These are phyloP conservation scores for Sander lucioperca DNA, from an alignment of 2,113 vertebrate species.

Conservation along the genomic window DNA sequence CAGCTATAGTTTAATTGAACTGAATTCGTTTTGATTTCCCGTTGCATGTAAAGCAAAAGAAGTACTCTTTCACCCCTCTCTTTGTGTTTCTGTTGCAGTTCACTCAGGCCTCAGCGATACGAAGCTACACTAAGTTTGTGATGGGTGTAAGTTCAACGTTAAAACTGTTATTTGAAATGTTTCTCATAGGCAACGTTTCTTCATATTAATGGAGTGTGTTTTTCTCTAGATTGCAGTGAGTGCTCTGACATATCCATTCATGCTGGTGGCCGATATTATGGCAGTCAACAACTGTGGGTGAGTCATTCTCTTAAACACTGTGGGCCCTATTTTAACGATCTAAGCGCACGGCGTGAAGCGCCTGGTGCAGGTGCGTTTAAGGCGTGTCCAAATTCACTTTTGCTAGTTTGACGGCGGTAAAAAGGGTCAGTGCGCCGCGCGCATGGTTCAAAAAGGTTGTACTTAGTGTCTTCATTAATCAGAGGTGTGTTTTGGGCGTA, in stretches of 20 bases:
- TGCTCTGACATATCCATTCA: conserved; percentile 91
- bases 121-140: conserved; percentile 93
- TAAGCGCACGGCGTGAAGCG: too few relatives aligned
- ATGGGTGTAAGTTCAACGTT: conserved; percentile 87
- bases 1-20: too few relatives aligned
- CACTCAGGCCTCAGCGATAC: conserved; percentile 89
- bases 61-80: background rate
- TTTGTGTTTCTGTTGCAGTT: conserved; percentile 80
- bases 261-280: conserved; percentile 92
- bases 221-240: conserved; percentile 89
- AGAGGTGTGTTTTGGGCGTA: too few relatives aligned
- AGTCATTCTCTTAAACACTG: conserved; percentile 52
- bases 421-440: too few relatives aligned
- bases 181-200: background rate
- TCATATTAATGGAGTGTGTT: background rate
- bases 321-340: too few relatives aligned
- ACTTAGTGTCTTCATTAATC: too few relatives aligned
- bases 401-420: too few relatives aligned
- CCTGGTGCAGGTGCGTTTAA: too few relatives aligned
- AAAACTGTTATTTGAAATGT: background rate
- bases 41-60: background rate
- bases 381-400: too few relatives aligned
- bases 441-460: too few relatives aligned
- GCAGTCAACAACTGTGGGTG: conserved; percentile 94
- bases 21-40: too few relatives aligned